A percentile compares a stretch with the other conserved stretches of the same genome.
Conservation (phyloP, 2,113 vertebrate species). For the Euleptes europaea region DNA sequence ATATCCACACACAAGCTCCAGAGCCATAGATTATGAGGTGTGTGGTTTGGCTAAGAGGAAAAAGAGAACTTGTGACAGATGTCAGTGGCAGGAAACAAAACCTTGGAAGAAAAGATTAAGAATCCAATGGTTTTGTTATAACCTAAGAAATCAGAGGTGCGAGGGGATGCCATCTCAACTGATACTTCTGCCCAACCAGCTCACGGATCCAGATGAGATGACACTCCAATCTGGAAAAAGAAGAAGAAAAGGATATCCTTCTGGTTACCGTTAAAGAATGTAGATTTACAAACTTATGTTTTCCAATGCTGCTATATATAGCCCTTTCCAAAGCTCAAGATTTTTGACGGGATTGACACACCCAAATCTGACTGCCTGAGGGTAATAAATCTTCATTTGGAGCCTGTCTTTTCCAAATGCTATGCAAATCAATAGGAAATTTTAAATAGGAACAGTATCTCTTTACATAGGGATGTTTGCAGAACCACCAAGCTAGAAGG, state of each 20-base stretch:
- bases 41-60: constrained; percentile 57
- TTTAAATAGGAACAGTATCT: not conserved
- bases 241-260: constrained; percentile 9
- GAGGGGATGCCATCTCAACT: constrained; percentile 34
- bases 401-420: not conserved
- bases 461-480: not conserved
- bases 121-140: constrained; percentile 36
- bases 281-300: not conserved
- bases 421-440: not conserved
- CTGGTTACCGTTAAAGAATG: not conserved
- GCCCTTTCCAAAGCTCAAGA: not conserved
- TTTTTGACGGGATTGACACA: not conserved
- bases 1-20: constrained; percentile 69
- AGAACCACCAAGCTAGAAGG: not conserved
- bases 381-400: not conserved
- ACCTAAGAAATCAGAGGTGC: constrained; percentile 27
- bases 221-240: constrained; percentile 31
- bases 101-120: constrained; percentile 60
- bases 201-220: constrained; percentile 33
- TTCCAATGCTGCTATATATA: not conserved
- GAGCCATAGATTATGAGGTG: constrained; percentile 68
- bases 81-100: constrained; percentile 65
- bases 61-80: constrained; percentile 60
- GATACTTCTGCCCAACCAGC: not conserved
- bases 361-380: not conserved